phyloP scores from a whole-genome alignment of 1,140 invertebrate genomes.

The Leptinotarsa undecemlineata region DNA sequence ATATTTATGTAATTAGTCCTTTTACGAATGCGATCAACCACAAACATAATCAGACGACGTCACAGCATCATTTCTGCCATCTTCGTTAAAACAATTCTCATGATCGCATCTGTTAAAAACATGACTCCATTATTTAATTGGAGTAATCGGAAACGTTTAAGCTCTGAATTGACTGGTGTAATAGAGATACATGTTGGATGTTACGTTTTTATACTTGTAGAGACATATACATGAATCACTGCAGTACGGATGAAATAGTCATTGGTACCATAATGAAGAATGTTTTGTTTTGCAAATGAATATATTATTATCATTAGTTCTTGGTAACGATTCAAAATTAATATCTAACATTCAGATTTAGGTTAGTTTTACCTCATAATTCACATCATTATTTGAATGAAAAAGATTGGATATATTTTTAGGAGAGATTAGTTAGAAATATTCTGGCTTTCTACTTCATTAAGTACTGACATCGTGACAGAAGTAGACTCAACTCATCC shows the following conservation, averaged over 20 bases:
- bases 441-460: no score
- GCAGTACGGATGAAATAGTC: neutral
- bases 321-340: no score
- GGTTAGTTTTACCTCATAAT: no score
- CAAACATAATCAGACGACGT: neutral
- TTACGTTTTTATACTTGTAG: neutral
- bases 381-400: no score
- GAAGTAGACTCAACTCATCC: neutral
- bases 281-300: no score
- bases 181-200: neutral
- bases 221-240: neutral
- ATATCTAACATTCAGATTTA: no score
- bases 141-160: slow-evolving; percentile 2
- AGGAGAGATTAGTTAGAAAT: no score
- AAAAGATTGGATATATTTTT: no score
- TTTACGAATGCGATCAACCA: neutral
- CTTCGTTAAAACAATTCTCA: neutral
- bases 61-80: neutral
- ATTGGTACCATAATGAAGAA: no score
- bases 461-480: no score
- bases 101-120: neutral
- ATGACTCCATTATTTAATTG: slow-evolving; percentile 6
- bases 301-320: no score
- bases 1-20: neutral
- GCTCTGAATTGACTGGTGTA: neutral